Evolutionary conservation across 1,140 invertebrate species (phyloP).

Genomic region (Bursaphelenchus mucronatus): DNA sequence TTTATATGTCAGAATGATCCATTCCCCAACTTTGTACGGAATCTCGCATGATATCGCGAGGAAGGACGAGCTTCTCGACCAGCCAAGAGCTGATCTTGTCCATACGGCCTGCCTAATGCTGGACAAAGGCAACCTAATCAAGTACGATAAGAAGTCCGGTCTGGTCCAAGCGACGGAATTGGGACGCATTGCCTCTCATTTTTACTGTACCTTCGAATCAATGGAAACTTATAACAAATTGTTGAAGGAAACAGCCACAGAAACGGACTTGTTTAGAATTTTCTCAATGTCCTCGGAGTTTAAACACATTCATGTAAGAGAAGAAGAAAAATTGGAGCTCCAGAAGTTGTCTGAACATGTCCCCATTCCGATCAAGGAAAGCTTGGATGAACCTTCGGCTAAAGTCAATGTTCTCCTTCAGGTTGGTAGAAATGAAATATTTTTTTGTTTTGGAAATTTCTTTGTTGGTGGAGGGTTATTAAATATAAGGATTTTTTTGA

Average conservation of each 20-base stretch:
- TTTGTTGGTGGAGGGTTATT: neutral
- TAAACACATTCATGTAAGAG: conserved; percentile 83
- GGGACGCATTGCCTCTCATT: conserved; percentile 93
- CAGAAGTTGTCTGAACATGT: conserved; percentile 94
- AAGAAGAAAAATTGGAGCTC: conserved; percentile 95
- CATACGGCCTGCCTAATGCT: conserved; percentile 87
- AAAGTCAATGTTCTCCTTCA: conserved; percentile 67
- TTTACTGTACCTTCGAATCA: conserved; percentile 93
- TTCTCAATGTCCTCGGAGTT: conserved; percentile 96
- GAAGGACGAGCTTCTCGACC: conserved; percentile 75
- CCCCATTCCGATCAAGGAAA: conserved; percentile 97
- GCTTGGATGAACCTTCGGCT: conserved; percentile 93
- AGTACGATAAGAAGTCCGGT: conserved; percentile 92
- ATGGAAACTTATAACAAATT: conserved; percentile 94
- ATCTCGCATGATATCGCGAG: conserved; percentile 73
- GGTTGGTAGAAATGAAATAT: conserved; percentile 19
- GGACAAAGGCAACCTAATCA: conserved; percentile 83
- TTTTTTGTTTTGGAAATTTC: conserved; percentile 12
- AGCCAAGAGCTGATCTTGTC: conserved; percentile 86
- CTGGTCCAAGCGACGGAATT: conserved; percentile 87
- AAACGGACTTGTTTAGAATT: conserved; percentile 96
- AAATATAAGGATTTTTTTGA: conserved; percentile 1
- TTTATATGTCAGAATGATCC: conserved; percentile 77
- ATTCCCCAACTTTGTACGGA: conserved; percentile 81
- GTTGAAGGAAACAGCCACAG: conserved; percentile 88